Percentiles rank a stretch among this genome's conserved stretches.
These are phyloP conservation scores for Aurelia sp. DNA, from an alignment of 30 jellyfish, hydroid and myxozoan species.

Conservation along the genomic window DNA sequence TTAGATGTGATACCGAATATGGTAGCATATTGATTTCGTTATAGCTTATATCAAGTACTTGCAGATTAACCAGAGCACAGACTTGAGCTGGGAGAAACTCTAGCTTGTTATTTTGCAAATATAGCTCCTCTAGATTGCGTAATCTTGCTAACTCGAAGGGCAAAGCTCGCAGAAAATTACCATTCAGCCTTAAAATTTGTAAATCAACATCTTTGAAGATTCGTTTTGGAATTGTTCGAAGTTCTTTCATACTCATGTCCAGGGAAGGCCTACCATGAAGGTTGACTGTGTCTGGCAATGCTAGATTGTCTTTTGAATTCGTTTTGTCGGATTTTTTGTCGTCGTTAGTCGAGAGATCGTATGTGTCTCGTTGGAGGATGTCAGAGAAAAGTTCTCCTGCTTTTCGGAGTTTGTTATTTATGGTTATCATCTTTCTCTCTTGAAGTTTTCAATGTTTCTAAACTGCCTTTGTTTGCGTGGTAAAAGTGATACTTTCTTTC, in stretches of 20 bases:
- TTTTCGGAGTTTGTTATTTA: constrained; percentile 48
- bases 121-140: constrained; percentile 54
- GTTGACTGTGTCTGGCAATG: constrained; percentile 33
- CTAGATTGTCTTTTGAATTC: constrained; percentile 15
- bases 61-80: constrained; percentile 46
- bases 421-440: constrained; percentile 11
- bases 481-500: too few relatives aligned
- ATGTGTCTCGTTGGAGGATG: constrained; percentile 59
- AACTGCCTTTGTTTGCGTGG: too few relatives aligned
- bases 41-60: constrained; percentile 63
- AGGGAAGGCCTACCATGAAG: constrained; percentile 54
- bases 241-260: constrained; percentile 60
- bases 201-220: constrained; percentile 30
- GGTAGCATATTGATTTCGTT: constrained; percentile 61
- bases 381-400: constrained; percentile 61
- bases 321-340: not conserved
- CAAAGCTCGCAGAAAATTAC: constrained; percentile 43
- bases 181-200: constrained; percentile 39
- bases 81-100: constrained; percentile 75
- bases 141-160: constrained; percentile 57
- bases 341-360: constrained; percentile 33
- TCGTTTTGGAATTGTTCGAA: constrained; percentile 35
- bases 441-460: not conserved
- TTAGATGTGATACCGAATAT: constrained; percentile 41
- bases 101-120: constrained; percentile 60